A percentile compares a stretch with the other conserved stretches of the same genome.
Evolutionary conservation across 2,888 invertebrate species (phyloP).

Genomic region (Bellardia pandia): DNA sequence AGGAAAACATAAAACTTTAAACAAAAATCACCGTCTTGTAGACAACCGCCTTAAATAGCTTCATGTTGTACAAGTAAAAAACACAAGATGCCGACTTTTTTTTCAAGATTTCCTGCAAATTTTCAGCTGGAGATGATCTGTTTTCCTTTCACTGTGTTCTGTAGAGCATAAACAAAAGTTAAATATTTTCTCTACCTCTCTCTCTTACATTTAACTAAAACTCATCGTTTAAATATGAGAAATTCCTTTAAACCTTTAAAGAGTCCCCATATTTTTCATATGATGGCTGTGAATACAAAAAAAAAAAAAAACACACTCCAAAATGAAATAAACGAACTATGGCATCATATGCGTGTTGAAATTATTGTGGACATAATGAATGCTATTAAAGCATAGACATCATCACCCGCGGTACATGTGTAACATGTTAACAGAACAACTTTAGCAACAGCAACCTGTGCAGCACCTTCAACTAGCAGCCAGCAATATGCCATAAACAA

Average conservation of each 20-base stretch:
- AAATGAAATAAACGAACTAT: slow-evolving; percentile 4
- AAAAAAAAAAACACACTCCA: neutral
- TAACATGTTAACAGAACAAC: slow-evolving; percentile 64
- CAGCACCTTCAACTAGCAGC: slow-evolving; percentile 41
- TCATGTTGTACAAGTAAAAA: slow-evolving; percentile 63
- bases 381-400: slow-evolving; percentile 75
- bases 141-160: slow-evolving; percentile 47
- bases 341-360: slow-evolving; percentile 72
- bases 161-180: neutral
- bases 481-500: slow-evolving; percentile 60
- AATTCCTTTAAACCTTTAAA: slow-evolving; percentile 26
- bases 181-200: neutral
- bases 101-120: slow-evolving; percentile 21
- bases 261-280: slow-evolving; percentile 16
- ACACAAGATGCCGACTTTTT: slow-evolving; percentile 67
- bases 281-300: neutral
- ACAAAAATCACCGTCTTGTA: slow-evolving; percentile 65
- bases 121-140: slow-evolving; percentile 65
- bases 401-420: slow-evolving; percentile 74
- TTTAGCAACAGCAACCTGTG: neutral
- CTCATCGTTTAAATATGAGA: slow-evolving; percentile 33
- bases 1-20: slow-evolving; percentile 60
- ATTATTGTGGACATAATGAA: slow-evolving; percentile 76
- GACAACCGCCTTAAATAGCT: slow-evolving; percentile 38
- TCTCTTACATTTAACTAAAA: neutral